Conservation (phyloP, 2,113 vertebrate genomes). For the Grantiella picta region DNA sequence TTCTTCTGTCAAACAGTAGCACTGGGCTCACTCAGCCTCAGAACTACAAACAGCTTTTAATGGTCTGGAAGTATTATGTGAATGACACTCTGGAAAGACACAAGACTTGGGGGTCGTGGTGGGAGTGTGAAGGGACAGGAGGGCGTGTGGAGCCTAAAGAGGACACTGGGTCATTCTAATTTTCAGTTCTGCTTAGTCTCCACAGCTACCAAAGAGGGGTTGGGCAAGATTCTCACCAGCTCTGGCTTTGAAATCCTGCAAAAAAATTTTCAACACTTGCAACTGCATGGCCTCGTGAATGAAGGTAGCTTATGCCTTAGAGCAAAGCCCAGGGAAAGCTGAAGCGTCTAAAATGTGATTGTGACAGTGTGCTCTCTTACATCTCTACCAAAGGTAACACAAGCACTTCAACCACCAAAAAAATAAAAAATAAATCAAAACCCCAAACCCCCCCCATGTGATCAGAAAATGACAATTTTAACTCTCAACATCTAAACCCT, state of each 20-base stretch:
- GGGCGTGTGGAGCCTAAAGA: not conserved
- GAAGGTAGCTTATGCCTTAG: constrained; percentile 13
- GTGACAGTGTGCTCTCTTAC: constrained; percentile 18
- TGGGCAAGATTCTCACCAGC: constrained; percentile 11
- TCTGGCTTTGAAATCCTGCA: constrained; percentile 37
- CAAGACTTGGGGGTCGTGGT: not conserved
- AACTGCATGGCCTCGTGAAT: not conserved
- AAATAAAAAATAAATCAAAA: not conserved
- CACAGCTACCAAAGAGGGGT: not conserved
- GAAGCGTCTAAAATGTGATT: not conserved
- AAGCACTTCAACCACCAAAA: constrained; percentile 7
- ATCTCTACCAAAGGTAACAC: not conserved
- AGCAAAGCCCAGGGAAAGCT: constrained; percentile 45
- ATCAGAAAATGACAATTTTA: constrained; percentile 22
- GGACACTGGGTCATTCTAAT: not conserved
- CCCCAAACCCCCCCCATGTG: not conserved
- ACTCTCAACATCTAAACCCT: constrained; percentile 26
- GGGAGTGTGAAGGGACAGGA: constrained; percentile 7
- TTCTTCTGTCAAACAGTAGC: constrained; percentile 68
- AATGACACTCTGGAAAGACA: constrained; percentile 61
- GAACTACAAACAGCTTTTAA: constrained; percentile 60
- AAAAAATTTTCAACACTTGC: not conserved
- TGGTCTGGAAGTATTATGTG: constrained; percentile 59
- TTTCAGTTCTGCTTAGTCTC: constrained; percentile 35
- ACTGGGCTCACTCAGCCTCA: constrained; percentile 46